Conservation (phyloP, 2,888 invertebrate genomes). For the Diarsia dahlii region DNA sequence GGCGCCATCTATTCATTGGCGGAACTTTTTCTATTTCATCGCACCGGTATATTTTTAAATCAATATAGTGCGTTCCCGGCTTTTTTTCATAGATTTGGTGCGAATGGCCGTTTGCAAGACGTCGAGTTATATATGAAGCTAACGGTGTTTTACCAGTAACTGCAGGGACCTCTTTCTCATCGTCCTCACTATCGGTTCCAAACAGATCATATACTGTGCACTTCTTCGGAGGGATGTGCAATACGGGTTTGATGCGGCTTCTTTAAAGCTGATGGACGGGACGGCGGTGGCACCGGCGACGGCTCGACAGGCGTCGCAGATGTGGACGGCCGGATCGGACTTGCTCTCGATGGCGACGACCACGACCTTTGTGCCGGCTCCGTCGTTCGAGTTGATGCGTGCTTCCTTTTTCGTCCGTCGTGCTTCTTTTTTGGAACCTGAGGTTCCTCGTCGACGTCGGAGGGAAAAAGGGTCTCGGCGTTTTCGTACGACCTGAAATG, state of each 20-base stretch:
- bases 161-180: neutral
- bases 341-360: neutral
- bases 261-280: neutral
- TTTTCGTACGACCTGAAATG: too few relatives aligned
- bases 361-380: neutral
- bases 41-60: too few relatives aligned
- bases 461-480: neutral
- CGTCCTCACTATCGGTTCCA: neutral
- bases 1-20: too few relatives aligned
- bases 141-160: neutral
- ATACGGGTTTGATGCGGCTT: too few relatives aligned
- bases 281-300: too few relatives aligned
- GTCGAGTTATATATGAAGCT: too few relatives aligned
- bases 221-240: too few relatives aligned
- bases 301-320: neutral
- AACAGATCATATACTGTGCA: neutral
- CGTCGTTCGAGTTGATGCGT: neutral
- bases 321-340: neutral
- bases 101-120: too few relatives aligned
- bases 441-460: slow-evolving; percentile 1
- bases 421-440: slow-evolving; percentile 4
- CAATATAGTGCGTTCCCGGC: too few relatives aligned
- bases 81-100: too few relatives aligned
- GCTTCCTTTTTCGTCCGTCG: neutral
- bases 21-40: too few relatives aligned